These are phyloP conservation scores for Malacosoma neustria DNA, from an alignment of 2,888 invertebrate genomes.

Conservation along the genomic window DNA sequence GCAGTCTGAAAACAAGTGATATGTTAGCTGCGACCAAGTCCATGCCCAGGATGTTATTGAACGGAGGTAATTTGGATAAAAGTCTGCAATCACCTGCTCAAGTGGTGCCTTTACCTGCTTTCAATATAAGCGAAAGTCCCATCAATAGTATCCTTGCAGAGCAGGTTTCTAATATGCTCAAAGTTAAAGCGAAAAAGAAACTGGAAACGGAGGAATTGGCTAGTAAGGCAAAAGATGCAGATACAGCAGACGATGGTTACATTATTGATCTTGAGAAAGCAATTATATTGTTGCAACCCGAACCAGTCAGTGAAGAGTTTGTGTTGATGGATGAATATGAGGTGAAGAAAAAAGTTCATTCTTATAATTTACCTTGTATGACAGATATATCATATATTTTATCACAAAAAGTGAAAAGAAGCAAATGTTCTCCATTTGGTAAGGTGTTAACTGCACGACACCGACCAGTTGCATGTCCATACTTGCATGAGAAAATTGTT, in stretches of 20 bases:
- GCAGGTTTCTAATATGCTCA: slow-evolving; percentile 56
- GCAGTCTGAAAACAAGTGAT: slow-evolving; percentile 27
- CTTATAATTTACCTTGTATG: slow-evolving; percentile 31
- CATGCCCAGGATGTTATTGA: slow-evolving; percentile 10
- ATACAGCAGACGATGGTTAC: slow-evolving; percentile 25
- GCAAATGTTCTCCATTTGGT: slow-evolving; percentile 47
- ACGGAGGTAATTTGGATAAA: slow-evolving; percentile 28
- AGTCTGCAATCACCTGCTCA: slow-evolving; percentile 24
- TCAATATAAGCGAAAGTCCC: slow-evolving; percentile 28
- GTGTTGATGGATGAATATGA: slow-evolving; percentile 7
- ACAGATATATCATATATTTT: slow-evolving; percentile 51
- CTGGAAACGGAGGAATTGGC: slow-evolving; percentile 32
- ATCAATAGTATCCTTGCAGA: slow-evolving; percentile 37
- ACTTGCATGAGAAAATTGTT: slow-evolving; percentile 27
- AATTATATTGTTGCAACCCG: too few relatives aligned
- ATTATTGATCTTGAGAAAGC: slow-evolving; percentile 50
- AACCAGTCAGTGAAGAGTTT: slow-evolving; percentile 22
- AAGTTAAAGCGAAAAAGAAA: slow-evolving; percentile 42
- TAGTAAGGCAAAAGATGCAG: slow-evolving; percentile 27
- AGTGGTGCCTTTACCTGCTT: slow-evolving; percentile 35
- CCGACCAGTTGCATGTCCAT: slow-evolving; percentile 41
- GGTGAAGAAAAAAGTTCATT: slow-evolving; percentile 4
- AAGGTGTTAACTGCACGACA: slow-evolving; percentile 41
- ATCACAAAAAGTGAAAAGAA: slow-evolving; percentile 26
- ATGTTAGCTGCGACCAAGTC: slow-evolving; percentile 16